phyloP scores from a whole-genome alignment of 2,113 vertebrate species.

The Halcyon senegalensis region DNA sequence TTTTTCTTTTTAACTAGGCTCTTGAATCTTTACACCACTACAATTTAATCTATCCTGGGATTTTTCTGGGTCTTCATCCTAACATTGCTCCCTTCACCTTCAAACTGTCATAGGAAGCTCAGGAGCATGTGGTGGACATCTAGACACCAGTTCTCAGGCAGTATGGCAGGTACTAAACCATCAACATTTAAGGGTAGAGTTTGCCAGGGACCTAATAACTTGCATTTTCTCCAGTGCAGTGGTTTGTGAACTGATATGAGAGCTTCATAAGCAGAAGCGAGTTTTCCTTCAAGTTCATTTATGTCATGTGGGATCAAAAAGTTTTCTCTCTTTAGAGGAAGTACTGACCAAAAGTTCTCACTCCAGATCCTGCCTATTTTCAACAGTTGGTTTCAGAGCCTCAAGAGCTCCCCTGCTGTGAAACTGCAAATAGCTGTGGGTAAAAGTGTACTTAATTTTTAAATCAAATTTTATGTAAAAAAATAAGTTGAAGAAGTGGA shows the following conservation, averaged over 20 bases:
- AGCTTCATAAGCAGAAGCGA: neutral
- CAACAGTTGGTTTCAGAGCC: neutral
- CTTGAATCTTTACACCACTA: neutral
- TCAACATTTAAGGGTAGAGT: neutral
- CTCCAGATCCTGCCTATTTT: neutral
- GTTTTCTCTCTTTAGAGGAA: neutral
- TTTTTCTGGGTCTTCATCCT: neutral
- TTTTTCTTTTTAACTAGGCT: neutral
- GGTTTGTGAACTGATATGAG: neutral
- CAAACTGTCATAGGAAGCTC: neutral
- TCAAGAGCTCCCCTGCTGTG: neutral
- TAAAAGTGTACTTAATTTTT: neutral
- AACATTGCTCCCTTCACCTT: neutral
- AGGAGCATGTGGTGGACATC: neutral
- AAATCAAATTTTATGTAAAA: neutral
- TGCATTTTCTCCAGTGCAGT: neutral
- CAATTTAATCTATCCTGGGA: neutral
- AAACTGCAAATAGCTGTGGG: neutral
- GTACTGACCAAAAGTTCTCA: neutral
- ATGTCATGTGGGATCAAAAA: neutral
- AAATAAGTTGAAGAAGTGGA: neutral
- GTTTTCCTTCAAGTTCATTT: neutral
- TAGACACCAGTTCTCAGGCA: neutral
- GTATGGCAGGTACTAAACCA: neutral
- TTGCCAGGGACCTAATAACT: neutral